Base-by-base conservation (phyloP, 2,113 vertebrate genomes). In the Marmota monax region DNA sequence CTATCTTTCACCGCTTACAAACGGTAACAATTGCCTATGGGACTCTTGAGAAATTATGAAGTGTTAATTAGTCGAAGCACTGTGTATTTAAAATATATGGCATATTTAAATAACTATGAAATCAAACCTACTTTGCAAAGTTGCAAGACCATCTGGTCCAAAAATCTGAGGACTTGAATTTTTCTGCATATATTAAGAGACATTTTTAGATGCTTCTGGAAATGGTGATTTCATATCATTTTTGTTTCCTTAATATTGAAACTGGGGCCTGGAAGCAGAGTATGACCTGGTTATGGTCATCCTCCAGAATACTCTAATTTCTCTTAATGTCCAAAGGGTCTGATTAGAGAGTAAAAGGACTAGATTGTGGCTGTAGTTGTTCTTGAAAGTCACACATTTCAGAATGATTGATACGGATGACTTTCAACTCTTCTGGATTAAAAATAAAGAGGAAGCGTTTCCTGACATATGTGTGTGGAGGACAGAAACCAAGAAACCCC, bases 11-110 rank as follows among this genome's bases (percentile, higher is more conserved):
- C 92, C 48, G 72, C 80, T 93, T 95, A 91, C 86, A 95, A 91
- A 74, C 85, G 83, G 94, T 90, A 93, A 77, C 82, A 96, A 94
- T 86, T 94, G 95, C 89, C 93, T 84, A 48, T 85, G 92, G 95
- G 95, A 85, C 97, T 97, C 95, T 92, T 42, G 74, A 98, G 97
- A 97, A 96, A 97, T 96, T 79, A 73, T 56, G 92, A 96, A 97
- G 96, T 92, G 93, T 98, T 97, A 97, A 98, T 98, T 97, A 98
- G 96, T 82, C 95, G 95, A 86, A 96, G 88, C 53, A 58, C 90
- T 83, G 90, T 90, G 92, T 97, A 90, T 96, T 98, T 97, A 98
- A 98, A 97, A 95, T 96, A 91, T 74, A 65, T 12, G 61, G 85
- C 70, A 84, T 88, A 74, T 96, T 97, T 92, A 97, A 97, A 95